phyloP scores from a whole-genome alignment of 2,888 invertebrate genomes.

The Rosalia funebris region DNA sequence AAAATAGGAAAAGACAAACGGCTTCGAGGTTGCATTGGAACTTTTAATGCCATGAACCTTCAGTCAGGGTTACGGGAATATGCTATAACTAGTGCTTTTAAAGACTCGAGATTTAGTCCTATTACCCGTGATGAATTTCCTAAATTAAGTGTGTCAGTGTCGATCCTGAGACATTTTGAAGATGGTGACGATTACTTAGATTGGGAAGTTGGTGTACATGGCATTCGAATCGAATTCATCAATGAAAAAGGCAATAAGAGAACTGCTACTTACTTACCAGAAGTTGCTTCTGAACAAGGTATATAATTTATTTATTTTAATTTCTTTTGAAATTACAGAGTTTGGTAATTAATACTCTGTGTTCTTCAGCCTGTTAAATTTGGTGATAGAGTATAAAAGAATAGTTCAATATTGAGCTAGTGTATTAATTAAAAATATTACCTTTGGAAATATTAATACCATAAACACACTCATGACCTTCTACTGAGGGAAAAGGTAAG shows the following conservation, averaged over 20 bases:
- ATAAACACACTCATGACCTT: neutral
- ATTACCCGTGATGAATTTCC: constrained; percentile 94
- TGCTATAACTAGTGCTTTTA: constrained; percentile 96
- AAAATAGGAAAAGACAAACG: constrained; percentile 95
- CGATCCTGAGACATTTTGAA: constrained; percentile 95
- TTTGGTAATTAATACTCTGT: neutral
- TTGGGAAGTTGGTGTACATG: constrained; percentile 97
- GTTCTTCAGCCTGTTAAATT: neutral
- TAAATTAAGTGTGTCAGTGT: constrained; percentile 93
- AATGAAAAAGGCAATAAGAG: constrained; percentile 93
- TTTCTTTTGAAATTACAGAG: neutral
- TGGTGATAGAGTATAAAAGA: neutral
- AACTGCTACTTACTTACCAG: constrained; percentile 98
- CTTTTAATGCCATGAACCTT: constrained; percentile 96
- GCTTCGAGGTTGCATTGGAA: constrained; percentile 97
- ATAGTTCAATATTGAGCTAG: neutral
- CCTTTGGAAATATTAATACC: neutral
- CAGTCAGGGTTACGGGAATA: constrained; percentile 96
- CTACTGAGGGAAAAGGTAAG: neutral
- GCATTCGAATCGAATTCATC: constrained; percentile 96
- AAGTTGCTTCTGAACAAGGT: constrained; percentile 99
- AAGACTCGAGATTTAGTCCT: constrained; percentile 96
- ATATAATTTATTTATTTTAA: constrained; percentile 8
- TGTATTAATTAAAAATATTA: neutral
- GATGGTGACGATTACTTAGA: constrained; percentile 94